Conservation (phyloP, 2,113 vertebrate genomes). For the Actinemys pallida region DNA sequence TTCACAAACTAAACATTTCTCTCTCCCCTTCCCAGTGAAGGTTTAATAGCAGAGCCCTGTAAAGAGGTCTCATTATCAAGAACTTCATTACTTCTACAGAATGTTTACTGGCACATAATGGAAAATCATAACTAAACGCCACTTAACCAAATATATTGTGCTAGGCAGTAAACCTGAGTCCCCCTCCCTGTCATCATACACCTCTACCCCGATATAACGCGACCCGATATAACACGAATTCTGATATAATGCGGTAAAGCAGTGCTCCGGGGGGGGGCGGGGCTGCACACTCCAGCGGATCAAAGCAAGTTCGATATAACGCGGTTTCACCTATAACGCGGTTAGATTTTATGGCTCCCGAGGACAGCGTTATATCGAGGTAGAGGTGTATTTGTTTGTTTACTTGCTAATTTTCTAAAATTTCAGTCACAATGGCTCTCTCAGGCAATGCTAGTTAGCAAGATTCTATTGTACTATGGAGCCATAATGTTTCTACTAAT, state of each 20-base stretch:
- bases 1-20: accelerated
- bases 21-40: neutral
- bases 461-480: neutral
- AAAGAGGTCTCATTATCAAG: neutral
- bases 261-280: too few species aligned
- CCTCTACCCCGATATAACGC: too few species aligned
- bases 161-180: neutral
- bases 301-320: too few species aligned
- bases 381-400: accelerated
- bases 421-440: neutral
- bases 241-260: too few species aligned
- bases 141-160: neutral
- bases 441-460: neutral
- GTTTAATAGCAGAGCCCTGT: neutral
- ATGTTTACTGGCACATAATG: accelerated
- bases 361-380: too few species aligned
- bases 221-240: too few species aligned
- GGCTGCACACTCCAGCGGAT: too few species aligned
- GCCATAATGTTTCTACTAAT: neutral
- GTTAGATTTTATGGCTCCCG: too few species aligned
- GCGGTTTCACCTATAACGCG: too few species aligned
- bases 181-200: accelerated
- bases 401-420: accelerated
- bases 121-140: neutral
- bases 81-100: neutral